Evolutionary conservation across 2,888 invertebrate species (phyloP), one percentile per base, ranked within the genome.

Genomic region (Crioceris asparagi): DNA sequence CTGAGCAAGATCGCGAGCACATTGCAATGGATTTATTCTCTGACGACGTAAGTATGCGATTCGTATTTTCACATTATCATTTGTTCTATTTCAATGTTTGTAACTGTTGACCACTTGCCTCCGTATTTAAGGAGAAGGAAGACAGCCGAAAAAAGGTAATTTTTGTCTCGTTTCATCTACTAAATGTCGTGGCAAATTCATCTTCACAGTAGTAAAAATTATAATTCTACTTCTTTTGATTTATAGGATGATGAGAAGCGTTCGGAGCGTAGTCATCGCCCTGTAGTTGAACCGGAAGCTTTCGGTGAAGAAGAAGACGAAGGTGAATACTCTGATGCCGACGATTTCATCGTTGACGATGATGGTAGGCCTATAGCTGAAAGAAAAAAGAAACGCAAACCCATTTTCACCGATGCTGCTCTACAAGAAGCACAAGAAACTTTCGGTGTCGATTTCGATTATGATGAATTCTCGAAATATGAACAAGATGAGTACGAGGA

Each of bases 401-500:
- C 79, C 10, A 82, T 88, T 48, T 90, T 86, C 55, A 81, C 83
- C 31, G 90, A 92, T 66, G 85, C 86, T 8, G 87, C 88, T 1
- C 68, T 96, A 12, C 94, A 96, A 75, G 92, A 97, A 64, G 98
- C 97, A 36, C 94, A 96, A 64, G 97, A 98, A 60, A 93, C 97
- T 48, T 98, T 98, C 61, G 98, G 97, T 17, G 93, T 96, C n/a
- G 97, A 97, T 62, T 96, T 97, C 65, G 94, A 91, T 57, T 91
- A 84, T 57, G 88, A 88, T 41, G 90, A 91, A 49, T 86, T 91
- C 63, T 79, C 81, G 36, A 86, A 86, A 56, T 86, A 85, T 56
- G 87, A 81, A 4, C 85, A 87, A 36, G 88, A 88, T 46, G 85
- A 85, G 43, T 84, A 88, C 52, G 82, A 83, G 36, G 84, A 85